phyloP scores from a whole-genome alignment of 2,113 vertebrate species.

The Ptyas mucosa region DNA sequence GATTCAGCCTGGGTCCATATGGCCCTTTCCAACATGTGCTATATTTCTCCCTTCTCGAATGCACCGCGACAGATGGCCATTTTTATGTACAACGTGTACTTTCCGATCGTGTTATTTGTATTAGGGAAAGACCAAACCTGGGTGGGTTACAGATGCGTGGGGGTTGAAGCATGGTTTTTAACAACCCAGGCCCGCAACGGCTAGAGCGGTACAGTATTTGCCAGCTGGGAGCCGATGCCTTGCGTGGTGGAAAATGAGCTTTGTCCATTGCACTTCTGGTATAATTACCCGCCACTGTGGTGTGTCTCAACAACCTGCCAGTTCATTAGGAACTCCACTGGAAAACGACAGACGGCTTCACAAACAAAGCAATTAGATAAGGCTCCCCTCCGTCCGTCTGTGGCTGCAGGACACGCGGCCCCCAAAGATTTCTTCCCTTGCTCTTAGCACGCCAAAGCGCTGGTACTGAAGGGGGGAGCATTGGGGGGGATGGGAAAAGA shows the following conservation, averaged over 20 bases:
- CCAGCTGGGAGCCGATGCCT: constrained; percentile 3
- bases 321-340: constrained; percentile 68
- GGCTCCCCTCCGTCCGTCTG: constrained; percentile 29
- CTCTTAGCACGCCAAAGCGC: accelerated
- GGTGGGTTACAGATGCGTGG: neutral
- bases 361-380: constrained; percentile 72
- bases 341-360: constrained; percentile 53
- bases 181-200: accelerated
- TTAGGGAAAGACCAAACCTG: neutral
- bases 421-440: neutral
- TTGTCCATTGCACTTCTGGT: constrained; percentile 53
- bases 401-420: neutral
- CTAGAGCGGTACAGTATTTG: neutral
- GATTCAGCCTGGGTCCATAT: neutral
- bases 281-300: constrained; percentile 44
- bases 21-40: neutral
- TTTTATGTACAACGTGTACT: neutral
- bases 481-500: accelerated
- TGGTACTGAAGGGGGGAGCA: accelerated
- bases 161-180: neutral
- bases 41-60: neutral
- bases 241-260: constrained; percentile 34
- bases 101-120: accelerated
- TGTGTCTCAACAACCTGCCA: constrained; percentile 46
- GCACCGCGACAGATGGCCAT: neutral